Percentiles rank a stretch among this genome's conserved stretches.
These are phyloP conservation scores for Gandaritis pyraliata DNA, from an alignment of 2,888 invertebrate species.

Conservation along the genomic window DNA sequence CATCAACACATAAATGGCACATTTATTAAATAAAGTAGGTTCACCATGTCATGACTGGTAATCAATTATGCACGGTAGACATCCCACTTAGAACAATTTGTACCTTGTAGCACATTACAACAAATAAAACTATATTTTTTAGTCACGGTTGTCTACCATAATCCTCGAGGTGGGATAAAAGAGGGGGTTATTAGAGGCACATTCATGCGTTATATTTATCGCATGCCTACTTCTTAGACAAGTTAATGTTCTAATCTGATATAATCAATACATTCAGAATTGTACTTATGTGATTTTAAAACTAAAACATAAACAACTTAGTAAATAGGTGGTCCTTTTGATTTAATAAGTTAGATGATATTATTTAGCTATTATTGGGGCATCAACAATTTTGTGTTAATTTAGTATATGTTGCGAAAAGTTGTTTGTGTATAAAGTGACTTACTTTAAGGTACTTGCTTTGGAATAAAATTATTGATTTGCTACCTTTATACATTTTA, in stretches of 20 bases:
- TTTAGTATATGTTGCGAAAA: too few species aligned
- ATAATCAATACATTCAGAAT: slow-evolving; percentile 10
- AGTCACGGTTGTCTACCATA: too few species aligned
- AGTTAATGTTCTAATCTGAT: background rate
- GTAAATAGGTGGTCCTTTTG: slow-evolving; percentile 30
- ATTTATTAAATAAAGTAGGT: slow-evolving; percentile 4
- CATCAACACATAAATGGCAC: slow-evolving; percentile 32
- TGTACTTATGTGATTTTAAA: slow-evolving; percentile 13
- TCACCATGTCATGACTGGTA: background rate
- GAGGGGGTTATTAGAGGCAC: slow-evolving; percentile 9
- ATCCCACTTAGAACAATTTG: too few species aligned
- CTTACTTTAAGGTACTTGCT: background rate
- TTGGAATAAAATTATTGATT: background rate
- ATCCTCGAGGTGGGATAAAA: too few species aligned
- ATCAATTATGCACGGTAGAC: too few species aligned
- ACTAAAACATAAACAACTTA: slow-evolving; percentile 17
- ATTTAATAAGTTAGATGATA: slow-evolving; percentile 11
- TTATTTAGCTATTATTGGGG: slow-evolving; percentile 28
- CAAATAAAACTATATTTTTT: too few species aligned
- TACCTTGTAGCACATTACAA: too few species aligned
- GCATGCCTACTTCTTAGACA: background rate
- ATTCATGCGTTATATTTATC: background rate
- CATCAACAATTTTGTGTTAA: slow-evolving; percentile 12
- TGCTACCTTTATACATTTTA: slow-evolving; percentile 3
- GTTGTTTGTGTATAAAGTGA: background rate